Percentiles rank a stretch among this genome's conserved stretches.
Evolutionary conservation across 2,888 invertebrate genomes (phyloP).

Genomic region (Antheraea yamamai): DNA sequence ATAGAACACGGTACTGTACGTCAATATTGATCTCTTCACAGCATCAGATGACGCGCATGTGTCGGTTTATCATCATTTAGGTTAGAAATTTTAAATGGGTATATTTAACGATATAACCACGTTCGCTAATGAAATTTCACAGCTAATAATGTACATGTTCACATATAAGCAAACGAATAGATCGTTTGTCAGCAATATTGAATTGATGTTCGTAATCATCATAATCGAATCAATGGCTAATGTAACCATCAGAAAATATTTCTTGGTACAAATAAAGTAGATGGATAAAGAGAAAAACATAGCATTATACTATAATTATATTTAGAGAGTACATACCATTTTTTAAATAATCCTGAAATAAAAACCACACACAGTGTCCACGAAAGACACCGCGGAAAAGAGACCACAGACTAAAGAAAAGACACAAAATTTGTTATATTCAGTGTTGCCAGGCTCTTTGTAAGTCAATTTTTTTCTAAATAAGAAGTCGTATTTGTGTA

Average conservation of each 20-base stretch:
- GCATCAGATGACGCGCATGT: conserved; percentile 83
- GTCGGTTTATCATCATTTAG: conserved; percentile 76
- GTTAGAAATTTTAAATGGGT: conserved; percentile 27
- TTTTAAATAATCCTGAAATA: neutral
- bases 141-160: neutral
- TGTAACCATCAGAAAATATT: neutral
- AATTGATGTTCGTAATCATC: neutral
- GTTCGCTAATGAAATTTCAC: neutral
- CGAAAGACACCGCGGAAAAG: conserved; percentile 16
- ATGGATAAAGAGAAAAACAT: neutral
- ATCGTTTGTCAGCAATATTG: neutral
- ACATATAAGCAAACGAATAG: neutral
- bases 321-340: neutral
- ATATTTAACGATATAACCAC: neutral
- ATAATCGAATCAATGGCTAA: neutral
- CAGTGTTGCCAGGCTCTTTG: neutral
- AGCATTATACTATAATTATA: neutral
- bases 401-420: neutral
- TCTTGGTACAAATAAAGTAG: neutral
- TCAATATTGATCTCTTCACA: conserved; percentile 51
- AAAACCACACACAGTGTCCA: conserved; percentile 15
- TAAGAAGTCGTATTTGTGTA: too few relatives aligned
- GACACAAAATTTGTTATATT: neutral
- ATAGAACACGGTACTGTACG: conserved; percentile 72
- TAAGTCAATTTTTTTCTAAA: too few relatives aligned